phyloP scores from a whole-genome alignment of 1,140 invertebrate species.

The Venturia canescens region DNA sequence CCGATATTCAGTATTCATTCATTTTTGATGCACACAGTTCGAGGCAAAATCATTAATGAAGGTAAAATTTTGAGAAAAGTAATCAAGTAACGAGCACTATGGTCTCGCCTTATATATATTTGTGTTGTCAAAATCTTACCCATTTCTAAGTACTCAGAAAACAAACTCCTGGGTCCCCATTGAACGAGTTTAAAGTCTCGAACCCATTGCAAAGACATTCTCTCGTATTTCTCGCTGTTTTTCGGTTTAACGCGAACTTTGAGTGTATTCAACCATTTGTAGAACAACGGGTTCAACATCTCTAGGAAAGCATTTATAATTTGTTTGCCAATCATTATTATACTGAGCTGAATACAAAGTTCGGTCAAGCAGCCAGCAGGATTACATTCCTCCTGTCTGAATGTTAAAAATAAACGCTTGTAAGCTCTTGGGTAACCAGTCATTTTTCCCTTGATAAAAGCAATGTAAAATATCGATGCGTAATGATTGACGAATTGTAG shows the following conservation, averaged over 20 bases:
- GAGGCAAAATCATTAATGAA: too few relatives aligned
- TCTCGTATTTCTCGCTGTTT: constrained; percentile 72
- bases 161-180: constrained; percentile 93
- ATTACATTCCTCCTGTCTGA: constrained; percentile 91
- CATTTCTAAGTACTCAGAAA: constrained; percentile 99
- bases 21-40: too few relatives aligned
- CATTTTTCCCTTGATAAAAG: constrained; percentile 97
- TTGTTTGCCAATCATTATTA: constrained; percentile 98
- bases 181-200: constrained; percentile 94
- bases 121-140: constrained; percentile 78
- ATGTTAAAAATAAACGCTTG: constrained; percentile 83
- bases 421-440: constrained; percentile 90
- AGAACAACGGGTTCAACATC: constrained; percentile 85
- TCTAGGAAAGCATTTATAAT: constrained; percentile 93
- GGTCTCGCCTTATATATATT: too few relatives aligned
- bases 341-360: constrained; percentile 93
- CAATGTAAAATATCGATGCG: constrained; percentile 98
- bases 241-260: constrained; percentile 75
- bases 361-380: constrained; percentile 95
- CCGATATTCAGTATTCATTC: too few relatives aligned
- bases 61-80: too few relatives aligned
- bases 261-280: constrained; percentile 85
- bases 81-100: too few relatives aligned
- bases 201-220: constrained; percentile 86
- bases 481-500: constrained; percentile 99